Evolutionary conservation across 2,797 vertebrate genomes (phyloP), one percentile per base, ranked within the genome.

Genomic region (Schizopygopsis malacanthus): DNA sequence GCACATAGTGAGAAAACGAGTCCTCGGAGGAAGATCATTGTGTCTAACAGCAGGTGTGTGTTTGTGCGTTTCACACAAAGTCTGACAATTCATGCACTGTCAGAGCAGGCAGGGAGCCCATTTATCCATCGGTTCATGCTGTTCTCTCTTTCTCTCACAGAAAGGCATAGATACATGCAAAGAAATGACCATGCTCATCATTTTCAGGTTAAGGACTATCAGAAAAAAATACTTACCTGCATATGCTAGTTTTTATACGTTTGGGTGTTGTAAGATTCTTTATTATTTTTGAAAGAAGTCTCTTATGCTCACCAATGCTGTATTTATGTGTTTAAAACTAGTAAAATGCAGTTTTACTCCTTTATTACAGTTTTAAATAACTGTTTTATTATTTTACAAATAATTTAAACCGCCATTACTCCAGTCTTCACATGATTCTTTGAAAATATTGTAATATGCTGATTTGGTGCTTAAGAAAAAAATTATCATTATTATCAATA

Each of bases 21-120:
- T 56, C 33, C 37, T 61, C 63, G 37, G 84, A 87, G 84, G 88
- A 81, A 86, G 71, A 87, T 85, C 88, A 89, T 90, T 90, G 90
- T 90, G 73, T 81, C 37, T 25, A 85, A 80, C 81, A 90, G 70
- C 88, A 89, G 88, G 83, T 89, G 86, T 85, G 77, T 77, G 84
- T 82, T 84, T 85, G 67, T 81, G 25, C 10, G 20, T 65, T 73
- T 85, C 82, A 59, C 75, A 59, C 63, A 70, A 65, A n/a, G 43
- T 83, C 43, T 52, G 72, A 28, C 56, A 11, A 65, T 83, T 39
- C 56, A 25, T 65, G 41, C 43, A 83, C 47, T 83, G 33, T 76
- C 59, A 39, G 12, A 52, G 71, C 72, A 75, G 82, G 56, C 82
- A 65, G 56, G 81, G 56, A 65, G 45, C 59, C 56, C 10, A 39